phyloP scores from a whole-genome alignment of 2,888 invertebrate species.

The Amaurobius ferox region DNA sequence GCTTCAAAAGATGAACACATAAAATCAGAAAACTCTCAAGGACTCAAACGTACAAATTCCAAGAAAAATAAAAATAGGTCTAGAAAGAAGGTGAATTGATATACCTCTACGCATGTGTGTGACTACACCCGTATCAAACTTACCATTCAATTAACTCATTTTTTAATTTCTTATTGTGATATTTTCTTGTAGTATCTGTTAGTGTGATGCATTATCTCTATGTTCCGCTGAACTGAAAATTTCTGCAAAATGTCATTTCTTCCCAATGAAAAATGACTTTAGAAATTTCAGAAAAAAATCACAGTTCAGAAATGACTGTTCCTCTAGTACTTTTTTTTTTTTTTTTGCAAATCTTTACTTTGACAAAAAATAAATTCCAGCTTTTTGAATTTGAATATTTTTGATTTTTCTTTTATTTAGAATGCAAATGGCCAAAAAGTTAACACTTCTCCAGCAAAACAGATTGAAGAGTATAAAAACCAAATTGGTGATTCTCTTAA shows the following conservation, averaged over 20 bases:
- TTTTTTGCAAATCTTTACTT: not conserved
- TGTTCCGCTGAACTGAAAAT: not conserved
- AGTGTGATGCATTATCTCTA: not conserved
- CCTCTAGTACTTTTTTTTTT: not conserved
- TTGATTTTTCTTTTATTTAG: conserved; percentile 28
- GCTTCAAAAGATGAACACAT: not conserved
- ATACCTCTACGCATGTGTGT: not conserved
- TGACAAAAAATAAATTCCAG: too few relatives aligned
- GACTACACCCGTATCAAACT: not conserved
- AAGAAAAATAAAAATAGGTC: not conserved
- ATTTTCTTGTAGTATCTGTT: not conserved
- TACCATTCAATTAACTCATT: too few relatives aligned
- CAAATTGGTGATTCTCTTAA: conserved; percentile 13
- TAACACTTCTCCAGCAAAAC: not conserved
- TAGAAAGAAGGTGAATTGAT: conserved; percentile 20
- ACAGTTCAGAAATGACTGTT: not conserved
- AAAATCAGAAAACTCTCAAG: not conserved
- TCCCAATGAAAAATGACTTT: not conserved
- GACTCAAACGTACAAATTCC: not conserved
- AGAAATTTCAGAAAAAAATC: conserved; percentile 2
- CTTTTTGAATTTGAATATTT: not conserved
- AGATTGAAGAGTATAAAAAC: not conserved
- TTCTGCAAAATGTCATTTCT: not conserved
- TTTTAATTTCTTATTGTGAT: not conserved
- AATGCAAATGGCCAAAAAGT: conserved; percentile 17